These are phyloP conservation scores for Coracias cyanogaster DNA, from an alignment of 2,797 vertebrate species.

Conservation along the genomic window DNA sequence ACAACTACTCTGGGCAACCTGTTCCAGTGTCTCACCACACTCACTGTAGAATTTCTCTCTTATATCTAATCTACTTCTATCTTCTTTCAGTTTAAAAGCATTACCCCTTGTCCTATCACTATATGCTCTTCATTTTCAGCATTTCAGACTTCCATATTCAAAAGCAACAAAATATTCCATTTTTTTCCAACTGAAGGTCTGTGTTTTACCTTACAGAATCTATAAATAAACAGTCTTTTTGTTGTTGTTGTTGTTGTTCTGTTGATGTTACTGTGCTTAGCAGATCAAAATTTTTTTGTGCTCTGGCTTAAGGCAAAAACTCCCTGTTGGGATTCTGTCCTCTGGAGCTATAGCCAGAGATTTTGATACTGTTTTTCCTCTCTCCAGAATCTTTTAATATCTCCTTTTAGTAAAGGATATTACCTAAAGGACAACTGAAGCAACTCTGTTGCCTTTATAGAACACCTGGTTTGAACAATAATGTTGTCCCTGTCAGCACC, in stretches of 20 bases:
- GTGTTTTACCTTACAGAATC: background rate
- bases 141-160: background rate
- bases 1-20: background rate
- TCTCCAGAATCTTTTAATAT: background rate
- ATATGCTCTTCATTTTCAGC: background rate
- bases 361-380: background rate
- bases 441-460: background rate
- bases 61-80: background rate
- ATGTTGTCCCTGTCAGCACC: background rate
- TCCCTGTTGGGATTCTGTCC: background rate
- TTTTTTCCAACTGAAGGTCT: background rate
- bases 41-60: background rate
- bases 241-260: too few species aligned
- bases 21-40: background rate
- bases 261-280: background rate
- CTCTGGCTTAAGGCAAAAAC: background rate
- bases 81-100: background rate
- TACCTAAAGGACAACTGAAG: background rate
- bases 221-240: background rate
- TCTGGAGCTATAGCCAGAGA: background rate
- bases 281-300: background rate
- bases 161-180: background rate
- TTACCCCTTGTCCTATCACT: background rate
- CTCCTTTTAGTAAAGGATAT: background rate
- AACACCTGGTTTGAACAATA: background rate